Conservation (phyloP, 2,888 invertebrate genomes). For the Beris chalybata region DNA sequence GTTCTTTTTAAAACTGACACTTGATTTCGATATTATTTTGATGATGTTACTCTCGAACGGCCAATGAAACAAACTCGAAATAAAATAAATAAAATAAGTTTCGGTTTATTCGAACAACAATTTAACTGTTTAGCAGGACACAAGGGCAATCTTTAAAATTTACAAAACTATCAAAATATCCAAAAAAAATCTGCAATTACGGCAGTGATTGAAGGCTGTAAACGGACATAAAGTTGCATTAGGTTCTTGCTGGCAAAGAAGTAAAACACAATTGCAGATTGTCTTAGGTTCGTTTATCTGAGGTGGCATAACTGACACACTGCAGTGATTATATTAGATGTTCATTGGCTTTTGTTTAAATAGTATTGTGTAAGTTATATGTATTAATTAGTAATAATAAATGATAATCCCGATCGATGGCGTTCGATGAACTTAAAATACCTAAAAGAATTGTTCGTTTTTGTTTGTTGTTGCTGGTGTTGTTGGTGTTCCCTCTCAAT, state of each 20-base stretch:
- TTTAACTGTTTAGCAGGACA: too few relatives aligned
- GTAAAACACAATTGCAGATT: slow-evolving; percentile 26
- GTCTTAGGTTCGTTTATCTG: slow-evolving; percentile 38
- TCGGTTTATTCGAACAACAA: background rate
- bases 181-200: background rate
- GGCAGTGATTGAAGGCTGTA: too few relatives aligned
- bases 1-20: too few relatives aligned
- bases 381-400: slow-evolving; percentile 38
- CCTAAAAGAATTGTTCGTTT: slow-evolving; percentile 29
- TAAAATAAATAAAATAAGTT: background rate
- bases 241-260: too few relatives aligned
- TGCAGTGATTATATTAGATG: slow-evolving; percentile 24
- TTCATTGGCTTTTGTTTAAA: slow-evolving; percentile 21
- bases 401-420: slow-evolving; percentile 37
- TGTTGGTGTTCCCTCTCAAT: slow-evolving; percentile 18
- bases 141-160: background rate
- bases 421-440: slow-evolving; percentile 23
- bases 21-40: too few relatives aligned
- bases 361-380: slow-evolving; percentile 37
- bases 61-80: too few relatives aligned
- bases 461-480: slow-evolving; percentile 4
- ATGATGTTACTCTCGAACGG: too few relatives aligned
- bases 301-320: slow-evolving; percentile 34
- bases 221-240: too few relatives aligned
- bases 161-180: background rate